A percentile compares a stretch with the other conserved stretches of the same genome.
Evolutionary conservation across 2,113 vertebrate species (phyloP).

Genomic region (Euleptes europaea): DNA sequence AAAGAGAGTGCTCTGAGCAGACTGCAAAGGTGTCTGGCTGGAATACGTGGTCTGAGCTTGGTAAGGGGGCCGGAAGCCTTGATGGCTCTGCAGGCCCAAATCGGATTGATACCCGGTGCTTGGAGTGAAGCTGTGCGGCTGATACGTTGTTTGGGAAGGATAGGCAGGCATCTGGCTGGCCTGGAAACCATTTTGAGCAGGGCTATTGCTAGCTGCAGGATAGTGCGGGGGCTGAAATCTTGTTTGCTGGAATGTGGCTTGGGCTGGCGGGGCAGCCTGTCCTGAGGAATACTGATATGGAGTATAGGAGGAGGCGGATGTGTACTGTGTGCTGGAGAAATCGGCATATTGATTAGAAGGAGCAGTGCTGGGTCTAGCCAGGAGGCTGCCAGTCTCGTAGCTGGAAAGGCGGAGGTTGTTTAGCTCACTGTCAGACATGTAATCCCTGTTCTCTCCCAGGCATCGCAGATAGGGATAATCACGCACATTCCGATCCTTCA

Average conservation of each 20-base stretch:
- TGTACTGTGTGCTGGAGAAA: conserved; percentile 77
- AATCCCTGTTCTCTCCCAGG: conserved; percentile 90
- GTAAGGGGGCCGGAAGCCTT: conserved; percentile 84
- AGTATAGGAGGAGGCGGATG: conserved; percentile 78
- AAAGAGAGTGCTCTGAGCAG: conserved; percentile 80
- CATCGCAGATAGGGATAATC: conserved; percentile 88
- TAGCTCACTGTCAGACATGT: conserved; percentile 96
- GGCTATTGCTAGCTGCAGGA: conserved; percentile 79
- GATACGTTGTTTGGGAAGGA: conserved; percentile 81
- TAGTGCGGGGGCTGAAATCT: conserved; percentile 88
- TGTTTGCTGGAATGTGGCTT: conserved; percentile 83
- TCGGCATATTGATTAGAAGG: conserved; percentile 86
- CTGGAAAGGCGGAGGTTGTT: conserved; percentile 87
- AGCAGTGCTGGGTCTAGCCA: conserved; percentile 78
- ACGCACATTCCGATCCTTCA: conserved; percentile 86
- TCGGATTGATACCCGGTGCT: conserved; percentile 84
- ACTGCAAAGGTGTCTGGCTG: conserved; percentile 74
- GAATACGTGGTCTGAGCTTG: conserved; percentile 81
- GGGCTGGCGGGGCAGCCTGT: conserved; percentile 72
- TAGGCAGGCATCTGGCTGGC: conserved; percentile 82
- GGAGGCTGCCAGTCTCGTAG: conserved; percentile 79
- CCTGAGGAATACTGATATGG: conserved; percentile 83
- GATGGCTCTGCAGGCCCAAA: conserved; percentile 79
- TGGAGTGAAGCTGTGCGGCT: conserved; percentile 79
- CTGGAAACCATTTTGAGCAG: conserved; percentile 85